phyloP scores from a whole-genome alignment of 2,797 vertebrate species.

The Sebastes jordani region DNA sequence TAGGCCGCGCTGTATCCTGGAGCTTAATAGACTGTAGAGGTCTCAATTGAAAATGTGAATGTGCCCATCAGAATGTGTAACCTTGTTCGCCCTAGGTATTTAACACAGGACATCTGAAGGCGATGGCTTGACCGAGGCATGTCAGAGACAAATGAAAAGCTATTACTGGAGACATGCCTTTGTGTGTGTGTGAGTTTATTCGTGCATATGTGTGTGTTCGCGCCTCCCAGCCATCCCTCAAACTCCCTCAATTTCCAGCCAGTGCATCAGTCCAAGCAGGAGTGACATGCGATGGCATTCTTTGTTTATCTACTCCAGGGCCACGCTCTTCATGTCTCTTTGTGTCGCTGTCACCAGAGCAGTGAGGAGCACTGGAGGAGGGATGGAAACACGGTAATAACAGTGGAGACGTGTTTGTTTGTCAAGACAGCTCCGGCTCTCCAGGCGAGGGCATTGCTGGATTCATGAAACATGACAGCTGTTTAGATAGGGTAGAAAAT shows the following conservation, averaged over 20 bases:
- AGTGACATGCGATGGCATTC: constrained; percentile 72
- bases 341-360: constrained; percentile 71
- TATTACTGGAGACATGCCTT: constrained; percentile 65
- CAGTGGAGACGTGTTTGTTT: constrained; percentile 63
- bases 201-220: constrained; percentile 17
- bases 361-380: constrained; percentile 57
- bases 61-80: constrained; percentile 66
- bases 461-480: constrained; percentile 74
- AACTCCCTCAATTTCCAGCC: constrained; percentile 58
- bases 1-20: constrained; percentile 50
- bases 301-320: constrained; percentile 75
- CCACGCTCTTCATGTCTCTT: constrained; percentile 71
- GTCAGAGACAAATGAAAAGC: constrained; percentile 74
- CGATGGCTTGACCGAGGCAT: constrained; percentile 61
- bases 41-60: constrained; percentile 71
- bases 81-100: constrained; percentile 66
- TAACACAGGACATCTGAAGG: constrained; percentile 70
- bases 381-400: constrained; percentile 48
- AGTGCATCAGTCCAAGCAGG: constrained; percentile 64
- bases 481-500: constrained; percentile 57
- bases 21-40: constrained; percentile 71
- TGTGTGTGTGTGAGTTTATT: constrained; percentile 18
- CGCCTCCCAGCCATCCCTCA: constrained; percentile 46
- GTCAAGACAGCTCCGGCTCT: constrained; percentile 56
- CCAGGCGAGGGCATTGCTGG: constrained; percentile 42